Conservation (phyloP, 1,140 invertebrate genomes). For the Zaprionus taronus region DNA sequence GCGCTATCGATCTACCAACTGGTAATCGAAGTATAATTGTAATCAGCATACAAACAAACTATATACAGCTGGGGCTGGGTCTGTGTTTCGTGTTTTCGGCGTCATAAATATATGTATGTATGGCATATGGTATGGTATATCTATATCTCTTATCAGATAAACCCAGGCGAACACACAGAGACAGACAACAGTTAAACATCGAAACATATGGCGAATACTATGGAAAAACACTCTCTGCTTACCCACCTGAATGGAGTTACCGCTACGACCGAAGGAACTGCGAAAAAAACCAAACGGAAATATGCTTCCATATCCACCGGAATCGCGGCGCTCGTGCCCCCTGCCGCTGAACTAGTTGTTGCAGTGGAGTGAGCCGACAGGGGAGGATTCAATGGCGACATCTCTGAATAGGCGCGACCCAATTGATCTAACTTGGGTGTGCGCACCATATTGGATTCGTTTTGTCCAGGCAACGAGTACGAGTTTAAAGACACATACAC, state of each 20-base stretch:
- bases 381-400: slow-evolving; percentile 78
- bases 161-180: not conserved
- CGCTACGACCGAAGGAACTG: slow-evolving; percentile 69
- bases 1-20: slow-evolving; percentile 33
- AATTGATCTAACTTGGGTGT: slow-evolving; percentile 68
- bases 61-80: slow-evolving; percentile 1
- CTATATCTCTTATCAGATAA: slow-evolving; percentile 55
- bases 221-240: not conserved
- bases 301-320: slow-evolving; percentile 75
- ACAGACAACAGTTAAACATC: slow-evolving; percentile 3
- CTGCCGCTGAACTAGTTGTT: slow-evolving; percentile 35
- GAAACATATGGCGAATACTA: slow-evolving; percentile 47
- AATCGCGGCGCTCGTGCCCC: slow-evolving; percentile 57
- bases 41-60: slow-evolving; percentile 38
- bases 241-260: slow-evolving; percentile 72
- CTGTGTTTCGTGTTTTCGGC: not conserved
- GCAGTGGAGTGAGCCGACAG: slow-evolving; percentile 30
- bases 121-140: slow-evolving; percentile 27
- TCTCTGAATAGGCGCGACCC: slow-evolving; percentile 79
- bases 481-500: not conserved
- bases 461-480: not conserved
- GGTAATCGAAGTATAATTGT: slow-evolving; percentile 32
- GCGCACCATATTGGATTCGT: slow-evolving; percentile 55
- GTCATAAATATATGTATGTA: slow-evolving; percentile 31
- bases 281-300: slow-evolving; percentile 79